Evolutionary conservation across 2,888 invertebrate genomes (phyloP).

Genomic region (Nyleta sp.): DNA sequence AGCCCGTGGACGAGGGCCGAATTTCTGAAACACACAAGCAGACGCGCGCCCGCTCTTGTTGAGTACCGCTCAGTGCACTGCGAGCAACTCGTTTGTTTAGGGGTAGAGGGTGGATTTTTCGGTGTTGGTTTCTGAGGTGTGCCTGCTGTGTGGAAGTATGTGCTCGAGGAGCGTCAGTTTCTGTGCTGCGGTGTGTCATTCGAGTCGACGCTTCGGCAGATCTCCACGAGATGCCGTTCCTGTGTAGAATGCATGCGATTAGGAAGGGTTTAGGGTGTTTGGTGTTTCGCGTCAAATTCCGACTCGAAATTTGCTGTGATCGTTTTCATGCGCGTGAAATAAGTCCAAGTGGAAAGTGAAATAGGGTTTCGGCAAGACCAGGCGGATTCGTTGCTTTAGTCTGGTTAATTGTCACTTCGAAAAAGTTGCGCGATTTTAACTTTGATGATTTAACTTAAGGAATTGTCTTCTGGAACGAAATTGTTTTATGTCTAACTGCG

Average conservation of each 20-base stretch:
- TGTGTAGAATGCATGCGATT: constrained; percentile 28
- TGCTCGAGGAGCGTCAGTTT: constrained; percentile 4
- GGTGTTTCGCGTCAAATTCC: background rate
- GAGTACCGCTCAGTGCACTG: constrained; percentile 69
- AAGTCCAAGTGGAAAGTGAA: background rate
- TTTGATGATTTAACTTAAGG: too few relatives aligned
- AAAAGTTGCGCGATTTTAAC: too few relatives aligned
- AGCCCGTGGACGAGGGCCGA: constrained; percentile 83
- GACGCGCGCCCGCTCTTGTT: constrained; percentile 78
- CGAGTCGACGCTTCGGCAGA: background rate
- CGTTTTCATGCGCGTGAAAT: background rate
- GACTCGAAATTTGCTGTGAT: background rate
- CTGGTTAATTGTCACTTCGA: too few relatives aligned
- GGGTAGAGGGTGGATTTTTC: constrained; percentile 2
- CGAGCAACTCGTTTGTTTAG: constrained; percentile 64
- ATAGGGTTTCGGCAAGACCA: too few relatives aligned
- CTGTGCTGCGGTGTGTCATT: constrained; percentile 14
- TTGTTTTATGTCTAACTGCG: too few relatives aligned
- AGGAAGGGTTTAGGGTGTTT: constrained; percentile 16
- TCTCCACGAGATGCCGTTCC: constrained; percentile 23
- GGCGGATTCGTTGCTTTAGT: too few relatives aligned
- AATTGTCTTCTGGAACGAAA: too few relatives aligned
- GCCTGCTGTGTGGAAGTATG: background rate
- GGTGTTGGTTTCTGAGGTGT: constrained; percentile 7
- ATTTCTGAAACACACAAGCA: constrained; percentile 85